Evolutionary conservation across 2,888 invertebrate genomes (phyloP), one percentile per base, ranked within the genome.

Genomic region (Euzophera pinguis): DNA sequence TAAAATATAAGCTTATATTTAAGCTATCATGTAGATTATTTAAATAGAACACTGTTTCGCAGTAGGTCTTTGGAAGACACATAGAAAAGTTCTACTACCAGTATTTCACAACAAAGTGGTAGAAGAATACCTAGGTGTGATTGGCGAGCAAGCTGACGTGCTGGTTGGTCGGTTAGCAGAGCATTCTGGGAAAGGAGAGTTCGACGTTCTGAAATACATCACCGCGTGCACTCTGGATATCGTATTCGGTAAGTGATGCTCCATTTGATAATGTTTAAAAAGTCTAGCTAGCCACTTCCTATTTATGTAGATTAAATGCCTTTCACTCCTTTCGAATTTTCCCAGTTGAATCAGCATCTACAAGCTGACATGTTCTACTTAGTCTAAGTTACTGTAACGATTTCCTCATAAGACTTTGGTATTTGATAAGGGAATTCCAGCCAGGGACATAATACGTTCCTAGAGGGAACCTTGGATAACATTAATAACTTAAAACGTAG

Each of bases 81-180:
- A 94, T 51, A 78, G 94, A 47, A 93, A 92, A 78, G 79, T 93
- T 27, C 77, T 94, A 37, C 89, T 92, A 12, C 93, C 94, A 1
- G 91, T 93, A 0, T 94, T 94, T 66, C 92, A 93, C 66, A 93
- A 93, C 67, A 92, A 91, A 69, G 89, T 93, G 42, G 81, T 94
- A 12, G 91, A 93, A 55, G 91, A 92, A 55, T 94, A 93, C 67
- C 73, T 93, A 8, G 87, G 84, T 2, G 89, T 93, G 0, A 93
- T 94, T 63, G 88, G 91, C 32, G 91, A 92, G 45, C 93, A 94
- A 69, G 76, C 91, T 0, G 63, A 77, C 3, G 79, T 92, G 8
- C 75, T 94, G 16, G 62, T 90, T 0, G 73, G 91, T 1, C 82
- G 86, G 53, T 73, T 94, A 1, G 58, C 61, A 7, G 78, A 82